Conservation (phyloP, 2,797 vertebrate genomes). For the Chromis chromis region DNA sequence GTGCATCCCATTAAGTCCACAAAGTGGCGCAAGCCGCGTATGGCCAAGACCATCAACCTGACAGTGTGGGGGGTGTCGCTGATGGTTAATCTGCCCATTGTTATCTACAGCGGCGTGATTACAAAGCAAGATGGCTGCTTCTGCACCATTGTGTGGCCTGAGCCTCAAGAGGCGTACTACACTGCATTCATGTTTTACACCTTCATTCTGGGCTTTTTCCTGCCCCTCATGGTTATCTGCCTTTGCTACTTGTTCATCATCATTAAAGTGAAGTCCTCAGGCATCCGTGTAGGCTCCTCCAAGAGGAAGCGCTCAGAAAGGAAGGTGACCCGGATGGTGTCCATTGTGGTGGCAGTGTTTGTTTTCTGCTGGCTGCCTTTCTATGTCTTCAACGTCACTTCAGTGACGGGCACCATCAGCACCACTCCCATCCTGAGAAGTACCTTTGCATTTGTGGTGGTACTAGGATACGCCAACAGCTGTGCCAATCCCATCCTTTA, state of each 20-base stretch:
- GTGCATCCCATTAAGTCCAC: conserved; percentile 96
- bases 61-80: conserved; percentile 94
- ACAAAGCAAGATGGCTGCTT: conserved; percentile 86
- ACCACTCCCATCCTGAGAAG: conserved; percentile 92
- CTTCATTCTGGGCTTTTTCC: conserved; percentile 93
- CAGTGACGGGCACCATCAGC: conserved; percentile 89
- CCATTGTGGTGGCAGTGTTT: conserved; percentile 95
- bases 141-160: conserved; percentile 93
- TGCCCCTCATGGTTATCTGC: conserved; percentile 93
- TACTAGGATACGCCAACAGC: conserved; percentile 95
- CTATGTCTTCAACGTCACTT: conserved; percentile 95
- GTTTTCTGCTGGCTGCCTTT: conserved; percentile 98
- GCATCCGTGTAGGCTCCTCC: conserved; percentile 92
- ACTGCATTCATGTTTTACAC: conserved; percentile 94
- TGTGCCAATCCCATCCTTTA: conserved; percentile 97
- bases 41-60: conserved; percentile 92
- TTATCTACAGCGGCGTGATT: conserved; percentile 93
- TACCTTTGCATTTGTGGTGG: conserved; percentile 96
- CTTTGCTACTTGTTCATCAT: conserved; percentile 97
- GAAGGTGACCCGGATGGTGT: conserved; percentile 97
- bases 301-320: conserved; percentile 95
- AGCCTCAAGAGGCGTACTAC: conserved; percentile 92
- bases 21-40: conserved; percentile 93
- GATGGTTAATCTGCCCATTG: conserved; percentile 93
- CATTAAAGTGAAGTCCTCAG: conserved; percentile 96